Conservation (phyloP, 2,888 invertebrate genomes). For the Andrena bicolor region DNA sequence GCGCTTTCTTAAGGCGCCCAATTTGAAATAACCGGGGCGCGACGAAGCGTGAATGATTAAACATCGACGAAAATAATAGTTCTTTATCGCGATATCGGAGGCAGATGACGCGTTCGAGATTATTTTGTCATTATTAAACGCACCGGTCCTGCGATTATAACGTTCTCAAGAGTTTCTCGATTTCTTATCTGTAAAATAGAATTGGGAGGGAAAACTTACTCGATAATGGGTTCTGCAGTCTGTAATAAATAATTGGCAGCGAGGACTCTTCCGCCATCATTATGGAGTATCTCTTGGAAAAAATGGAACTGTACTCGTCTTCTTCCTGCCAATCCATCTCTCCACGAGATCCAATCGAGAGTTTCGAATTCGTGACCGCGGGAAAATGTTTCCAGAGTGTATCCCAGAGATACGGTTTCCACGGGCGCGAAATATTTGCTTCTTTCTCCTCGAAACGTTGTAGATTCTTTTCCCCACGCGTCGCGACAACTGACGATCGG, state of each 20-base stretch:
- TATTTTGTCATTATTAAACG: neutral
- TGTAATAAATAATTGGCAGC: constrained; percentile 47
- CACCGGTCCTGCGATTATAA: neutral
- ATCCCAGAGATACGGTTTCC: constrained; percentile 74
- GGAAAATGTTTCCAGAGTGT: constrained; percentile 50
- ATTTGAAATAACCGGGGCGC: constrained; percentile 19
- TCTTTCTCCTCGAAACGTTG: constrained; percentile 15
- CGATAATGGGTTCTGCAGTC: constrained; percentile 32
- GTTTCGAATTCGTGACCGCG: constrained; percentile 48
- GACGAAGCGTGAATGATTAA: neutral
- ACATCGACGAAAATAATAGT: neutral
- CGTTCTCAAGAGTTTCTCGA: neutral
- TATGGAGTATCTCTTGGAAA: constrained; percentile 39
- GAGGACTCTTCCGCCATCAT: constrained; percentile 51
- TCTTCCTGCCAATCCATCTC: constrained; percentile 55
- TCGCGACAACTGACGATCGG: constrained; percentile 41
- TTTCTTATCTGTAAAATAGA: too few relatives aligned
- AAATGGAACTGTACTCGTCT: constrained; percentile 42
- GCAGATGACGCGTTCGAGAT: neutral
- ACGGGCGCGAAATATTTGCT: constrained; percentile 68
- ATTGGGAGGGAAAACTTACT: constrained; percentile 42
- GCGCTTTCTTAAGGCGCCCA: constrained; percentile 45
- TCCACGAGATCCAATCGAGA: neutral
- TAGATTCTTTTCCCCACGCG: constrained; percentile 12
- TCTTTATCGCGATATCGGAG: neutral